Evolutionary conservation across 2,888 invertebrate genomes (phyloP).

Genomic region (Holacanthella duospinosa): DNA sequence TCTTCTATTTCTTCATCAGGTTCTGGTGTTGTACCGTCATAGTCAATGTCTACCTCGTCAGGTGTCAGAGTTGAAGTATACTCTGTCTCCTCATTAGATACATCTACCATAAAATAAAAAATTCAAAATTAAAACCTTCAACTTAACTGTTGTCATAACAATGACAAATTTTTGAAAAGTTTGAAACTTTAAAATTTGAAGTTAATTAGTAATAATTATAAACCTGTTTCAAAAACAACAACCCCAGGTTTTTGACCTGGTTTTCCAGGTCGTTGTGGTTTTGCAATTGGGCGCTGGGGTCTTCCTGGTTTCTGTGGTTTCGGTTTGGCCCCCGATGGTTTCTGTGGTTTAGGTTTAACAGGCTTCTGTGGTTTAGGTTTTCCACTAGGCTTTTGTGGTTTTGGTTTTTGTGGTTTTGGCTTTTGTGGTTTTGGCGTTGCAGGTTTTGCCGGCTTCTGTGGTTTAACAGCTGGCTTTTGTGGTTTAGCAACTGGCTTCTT

Average conservation of each 20-base stretch:
- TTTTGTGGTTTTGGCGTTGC: not conserved
- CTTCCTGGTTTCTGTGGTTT: conserved; percentile 2
- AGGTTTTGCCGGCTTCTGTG: not conserved
- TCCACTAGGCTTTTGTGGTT: conserved; percentile 5
- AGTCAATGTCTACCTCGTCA: not conserved
- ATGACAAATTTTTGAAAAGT: not conserved
- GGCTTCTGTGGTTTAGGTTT: conserved; percentile 3
- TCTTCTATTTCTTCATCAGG: not conserved
- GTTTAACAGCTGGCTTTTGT: not conserved
- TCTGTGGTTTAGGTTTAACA: not conserved
- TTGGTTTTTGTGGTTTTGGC: conserved; percentile 5
- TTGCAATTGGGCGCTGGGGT: not conserved
- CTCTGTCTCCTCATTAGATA: not conserved
- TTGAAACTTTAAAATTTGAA: not conserved
- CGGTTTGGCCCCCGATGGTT: not conserved
- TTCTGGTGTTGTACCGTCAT: not conserved
- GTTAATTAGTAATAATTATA: not conserved
- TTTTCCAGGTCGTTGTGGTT: not conserved
- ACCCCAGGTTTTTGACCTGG: too few species aligned
- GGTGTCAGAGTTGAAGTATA: not conserved
- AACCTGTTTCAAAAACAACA: not conserved
- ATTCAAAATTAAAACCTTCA: too few species aligned
- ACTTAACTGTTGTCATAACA: too few species aligned
- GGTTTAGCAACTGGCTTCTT: not conserved
- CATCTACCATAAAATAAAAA: too few species aligned